These are phyloP conservation scores for Microplitis manilae DNA, from an alignment of 2,888 invertebrate genomes.

Conservation along the genomic window DNA sequence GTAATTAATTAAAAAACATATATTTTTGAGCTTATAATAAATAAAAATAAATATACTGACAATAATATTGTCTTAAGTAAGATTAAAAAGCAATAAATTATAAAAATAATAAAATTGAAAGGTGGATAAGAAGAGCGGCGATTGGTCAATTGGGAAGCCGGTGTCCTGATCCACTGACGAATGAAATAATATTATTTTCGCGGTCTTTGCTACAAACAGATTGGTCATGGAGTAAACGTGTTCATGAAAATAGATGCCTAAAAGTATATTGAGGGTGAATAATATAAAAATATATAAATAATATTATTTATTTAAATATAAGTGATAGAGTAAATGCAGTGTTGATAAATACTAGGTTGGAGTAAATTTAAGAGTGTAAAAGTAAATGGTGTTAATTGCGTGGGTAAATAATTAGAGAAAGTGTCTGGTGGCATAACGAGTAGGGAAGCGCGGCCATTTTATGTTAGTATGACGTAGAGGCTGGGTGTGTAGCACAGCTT, in stretches of 20 bases:
- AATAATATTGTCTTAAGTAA: neutral
- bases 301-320: neutral
- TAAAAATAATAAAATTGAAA: neutral
- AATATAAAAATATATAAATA: constrained; percentile 19
- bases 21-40: neutral
- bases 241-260: constrained; percentile 32
- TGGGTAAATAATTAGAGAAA: constrained; percentile 37
- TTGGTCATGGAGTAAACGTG: constrained; percentile 57
- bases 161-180: constrained; percentile 12
- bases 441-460: constrained; percentile 65
- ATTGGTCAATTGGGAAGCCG: constrained; percentile 7
- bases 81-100: neutral
- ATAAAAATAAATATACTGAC: neutral
- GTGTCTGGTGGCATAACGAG: constrained; percentile 27
- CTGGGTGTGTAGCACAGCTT: constrained; percentile 66
- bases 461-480: constrained; percentile 69
- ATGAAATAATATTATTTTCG: constrained; percentile 54
- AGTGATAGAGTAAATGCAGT: neutral
- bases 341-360: neutral
- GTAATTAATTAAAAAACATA: neutral
- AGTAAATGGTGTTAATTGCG: neutral
- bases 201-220: constrained; percentile 61
- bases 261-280: constrained; percentile 23
- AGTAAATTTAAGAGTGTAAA: neutral
- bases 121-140: neutral